Evolutionary conservation across 53 echinoderm and acorn worm genomes (phyloP), one percentile per base, ranked within the genome.

Genomic region (Hippasteria phrygiana): DNA sequence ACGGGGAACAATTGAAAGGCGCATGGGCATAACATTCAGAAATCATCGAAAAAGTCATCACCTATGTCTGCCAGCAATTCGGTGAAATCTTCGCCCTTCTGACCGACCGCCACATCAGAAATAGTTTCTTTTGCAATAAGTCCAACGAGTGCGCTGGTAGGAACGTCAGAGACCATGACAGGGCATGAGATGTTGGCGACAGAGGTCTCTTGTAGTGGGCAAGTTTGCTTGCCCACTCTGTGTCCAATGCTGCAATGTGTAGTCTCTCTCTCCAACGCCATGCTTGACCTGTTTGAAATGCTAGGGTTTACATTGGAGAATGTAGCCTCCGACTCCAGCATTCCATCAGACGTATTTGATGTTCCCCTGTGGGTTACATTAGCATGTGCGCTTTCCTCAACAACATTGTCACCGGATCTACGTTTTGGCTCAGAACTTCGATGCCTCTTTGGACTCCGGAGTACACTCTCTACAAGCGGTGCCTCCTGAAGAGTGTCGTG

Each of bases 11-110:
- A 17, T 20, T 51, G 16, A 20, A 51, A 17, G 20, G 51, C 46
- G 11, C 5, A 45, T 45, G 46, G 46, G 46, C 22, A 26, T 24
- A 59, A 41, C 16, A 2, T 65, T 83, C 69, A 83, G 46, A 83
- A 83, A 63, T 83, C 69, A 9, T 47, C 67, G 17, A 83, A 83
- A 32, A 83, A 83, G n/a, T 83, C 83, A 66, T 83, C 83, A 43
- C 67, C 67, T 1, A 83, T 67, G 69, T 83, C 83, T 41, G 83
- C 83, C 20, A 83, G 83, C 28, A 83, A 47, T 14, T 83, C 48
- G 28, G 83, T 65, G 46, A 66, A 47, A 43, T 83, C 83, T 43
- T 83, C 80, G 64, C 80, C 42, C 26, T 43, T 73, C 10, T 33
- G 35, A 31, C n/a, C n/a, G n/a, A 14, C 48, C 48, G 14, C 7